These are phyloP conservation scores for Crematogaster levior DNA, from an alignment of 2,888 invertebrate genomes.

Conservation along the genomic window DNA sequence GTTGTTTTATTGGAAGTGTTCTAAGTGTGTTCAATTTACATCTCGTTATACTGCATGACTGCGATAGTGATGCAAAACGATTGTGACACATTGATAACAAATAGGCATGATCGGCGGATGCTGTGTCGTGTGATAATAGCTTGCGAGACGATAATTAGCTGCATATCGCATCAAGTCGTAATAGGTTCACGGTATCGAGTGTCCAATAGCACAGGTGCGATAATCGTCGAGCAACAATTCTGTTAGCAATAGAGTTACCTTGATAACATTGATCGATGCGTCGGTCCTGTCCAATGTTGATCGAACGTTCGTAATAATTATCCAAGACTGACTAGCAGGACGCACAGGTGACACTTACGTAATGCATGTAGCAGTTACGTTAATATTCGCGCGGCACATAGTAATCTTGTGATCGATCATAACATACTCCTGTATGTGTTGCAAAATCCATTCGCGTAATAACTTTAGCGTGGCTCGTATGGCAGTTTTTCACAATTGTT, in stretches of 20 bases:
- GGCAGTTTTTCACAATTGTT: constrained; percentile 32
- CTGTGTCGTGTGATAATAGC: constrained; percentile 58
- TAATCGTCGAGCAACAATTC: constrained; percentile 73
- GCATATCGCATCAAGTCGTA: constrained; percentile 48
- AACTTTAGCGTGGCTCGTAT: not conserved
- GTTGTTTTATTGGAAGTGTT: not conserved
- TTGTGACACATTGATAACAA: constrained; percentile 27
- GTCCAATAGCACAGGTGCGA: constrained; percentile 64
- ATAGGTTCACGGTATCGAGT: constrained; percentile 59
- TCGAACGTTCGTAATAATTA: constrained; percentile 74
- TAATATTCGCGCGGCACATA: constrained; percentile 62
- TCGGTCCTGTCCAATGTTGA: constrained; percentile 66
- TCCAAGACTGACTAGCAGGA: constrained; percentile 72
- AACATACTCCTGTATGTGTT: constrained; percentile 16
- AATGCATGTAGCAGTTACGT: constrained; percentile 73
- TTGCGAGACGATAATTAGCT: constrained; percentile 71
- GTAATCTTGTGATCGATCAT: constrained; percentile 63
- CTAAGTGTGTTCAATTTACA: not conserved
- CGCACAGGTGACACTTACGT: constrained; percentile 68
- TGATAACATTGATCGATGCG: constrained; percentile 73
- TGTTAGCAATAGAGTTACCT: constrained; percentile 73
- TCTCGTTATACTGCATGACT: not conserved
- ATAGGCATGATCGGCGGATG: constrained; percentile 38
- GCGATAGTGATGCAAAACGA: constrained; percentile 12
- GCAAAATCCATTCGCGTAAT: constrained; percentile 42